Evolutionary conservation across 2,888 invertebrate species (phyloP).

Genomic region (Parasteatoda lunata): DNA sequence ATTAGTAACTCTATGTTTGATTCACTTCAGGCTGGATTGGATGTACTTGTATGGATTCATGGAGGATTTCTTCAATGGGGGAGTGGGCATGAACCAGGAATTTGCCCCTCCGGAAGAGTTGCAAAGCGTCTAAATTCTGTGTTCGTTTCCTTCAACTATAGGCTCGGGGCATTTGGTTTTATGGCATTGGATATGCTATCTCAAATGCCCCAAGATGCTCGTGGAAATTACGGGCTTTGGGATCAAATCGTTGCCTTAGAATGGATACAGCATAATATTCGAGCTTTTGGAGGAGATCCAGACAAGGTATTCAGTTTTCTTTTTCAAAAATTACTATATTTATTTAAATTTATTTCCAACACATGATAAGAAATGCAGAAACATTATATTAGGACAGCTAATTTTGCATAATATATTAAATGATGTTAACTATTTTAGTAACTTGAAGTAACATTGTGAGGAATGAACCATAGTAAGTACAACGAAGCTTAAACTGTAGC

Average conservation of each 20-base stretch:
- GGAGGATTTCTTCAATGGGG: constrained; percentile 71
- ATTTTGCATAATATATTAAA: no score
- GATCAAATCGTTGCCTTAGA: constrained; percentile 86
- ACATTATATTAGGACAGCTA: no score
- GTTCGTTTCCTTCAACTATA: constrained; percentile 90
- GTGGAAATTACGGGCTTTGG: constrained; percentile 88
- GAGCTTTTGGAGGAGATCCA: constrained; percentile 88
- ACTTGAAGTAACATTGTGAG: no score
- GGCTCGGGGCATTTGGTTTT: constrained; percentile 83
- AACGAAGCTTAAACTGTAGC: no score
- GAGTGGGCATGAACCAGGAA: constrained; percentile 63
- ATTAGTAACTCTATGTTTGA: background rate
- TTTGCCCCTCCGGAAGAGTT: constrained; percentile 84
- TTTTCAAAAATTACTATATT: no score
- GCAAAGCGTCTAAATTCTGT: constrained; percentile 86
- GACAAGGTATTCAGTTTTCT: constrained; percentile 71
- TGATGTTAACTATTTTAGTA: no score
- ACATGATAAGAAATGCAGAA: no score
- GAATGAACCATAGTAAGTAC: no score
- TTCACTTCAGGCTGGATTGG: constrained; percentile 51
- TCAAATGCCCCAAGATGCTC: constrained; percentile 78
- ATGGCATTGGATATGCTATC: constrained; percentile 81
- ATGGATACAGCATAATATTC: constrained; percentile 88
- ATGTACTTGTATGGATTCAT: constrained; percentile 74
- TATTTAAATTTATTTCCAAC: no score